These are phyloP conservation scores for Oeneis ivallda DNA, from an alignment of 2,888 invertebrate genomes.

Conservation along the genomic window DNA sequence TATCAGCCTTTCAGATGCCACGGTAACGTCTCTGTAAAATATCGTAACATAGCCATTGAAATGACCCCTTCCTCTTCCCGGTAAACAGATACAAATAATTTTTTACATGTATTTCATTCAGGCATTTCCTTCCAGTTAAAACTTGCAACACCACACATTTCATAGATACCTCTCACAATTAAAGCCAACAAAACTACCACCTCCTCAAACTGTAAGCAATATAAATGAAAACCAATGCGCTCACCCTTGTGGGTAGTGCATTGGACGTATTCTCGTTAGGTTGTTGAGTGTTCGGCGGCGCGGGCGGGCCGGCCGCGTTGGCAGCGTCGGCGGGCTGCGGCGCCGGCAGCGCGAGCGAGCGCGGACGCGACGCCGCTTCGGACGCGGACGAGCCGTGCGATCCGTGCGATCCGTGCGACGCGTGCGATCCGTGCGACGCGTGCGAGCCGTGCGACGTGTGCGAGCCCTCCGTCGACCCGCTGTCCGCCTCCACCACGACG, in stretches of 20 bases:
- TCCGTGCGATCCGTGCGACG: constrained; percentile 59
- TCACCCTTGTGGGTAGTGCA: constrained; percentile 18
- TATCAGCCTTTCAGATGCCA: too few relatives aligned
- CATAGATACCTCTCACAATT: neutral
- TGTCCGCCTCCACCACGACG: constrained; percentile 89
- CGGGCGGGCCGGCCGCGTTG: constrained; percentile 29
- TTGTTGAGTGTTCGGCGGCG: constrained; percentile 27
- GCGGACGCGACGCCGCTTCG: constrained; percentile 70
- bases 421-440: constrained; percentile 61
- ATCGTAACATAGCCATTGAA: neutral
- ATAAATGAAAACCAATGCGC: neutral
- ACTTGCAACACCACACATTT: neutral
- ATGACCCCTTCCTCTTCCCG: neutral
- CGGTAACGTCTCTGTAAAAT: neutral
- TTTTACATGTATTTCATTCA: too few relatives aligned
- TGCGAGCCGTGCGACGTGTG: constrained; percentile 65
- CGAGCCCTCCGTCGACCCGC: constrained; percentile 71
- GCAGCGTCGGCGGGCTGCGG: constrained; percentile 41
- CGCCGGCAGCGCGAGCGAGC: constrained; percentile 60
- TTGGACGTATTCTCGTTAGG: constrained; percentile 26
- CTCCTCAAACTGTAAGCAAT: neutral
- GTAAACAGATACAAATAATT: neutral
- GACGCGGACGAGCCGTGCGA: constrained; percentile 65
- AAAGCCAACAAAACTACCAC: constrained; percentile 4
- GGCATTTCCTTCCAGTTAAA: neutral